A percentile compares a stretch with the other conserved stretches of the same genome.
phyloP scores from a whole-genome alignment of 2,888 invertebrate genomes.

The Cheiracanthium punctorium region DNA sequence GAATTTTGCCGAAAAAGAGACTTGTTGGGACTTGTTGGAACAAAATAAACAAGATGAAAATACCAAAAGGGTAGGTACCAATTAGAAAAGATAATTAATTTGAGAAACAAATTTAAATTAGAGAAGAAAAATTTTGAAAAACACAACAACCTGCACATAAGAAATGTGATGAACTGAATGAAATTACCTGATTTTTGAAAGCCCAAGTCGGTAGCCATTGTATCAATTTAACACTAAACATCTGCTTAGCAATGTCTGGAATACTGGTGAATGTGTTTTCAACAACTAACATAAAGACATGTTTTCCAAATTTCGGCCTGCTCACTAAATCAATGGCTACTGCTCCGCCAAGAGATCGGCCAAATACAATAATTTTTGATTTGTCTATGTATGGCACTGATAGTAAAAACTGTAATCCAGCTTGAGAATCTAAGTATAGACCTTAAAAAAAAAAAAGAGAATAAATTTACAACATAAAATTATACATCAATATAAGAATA shows the following conservation, averaged over 20 bases:
- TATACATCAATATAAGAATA: not conserved
- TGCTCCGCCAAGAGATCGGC: constrained; percentile 90
- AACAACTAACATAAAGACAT: constrained; percentile 89
- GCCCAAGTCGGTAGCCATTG: constrained; percentile 87
- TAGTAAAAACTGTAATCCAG: constrained; percentile 89
- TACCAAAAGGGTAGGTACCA: no score
- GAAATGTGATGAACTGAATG: no score
- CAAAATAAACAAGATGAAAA: no score
- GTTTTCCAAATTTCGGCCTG: constrained; percentile 84
- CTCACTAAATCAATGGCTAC: constrained; percentile 91
- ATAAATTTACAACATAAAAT: not conserved
- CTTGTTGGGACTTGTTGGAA: no score
- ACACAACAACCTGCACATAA: no score
- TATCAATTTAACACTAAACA: constrained; percentile 85
- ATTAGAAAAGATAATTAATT: no score
- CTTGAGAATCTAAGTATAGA: constrained; percentile 89
- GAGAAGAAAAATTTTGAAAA: no score
- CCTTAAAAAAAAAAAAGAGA: constrained; percentile 76
- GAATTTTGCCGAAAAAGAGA: no score
- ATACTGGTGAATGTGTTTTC: constrained; percentile 97
- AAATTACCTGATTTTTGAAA: constrained; percentile 91
- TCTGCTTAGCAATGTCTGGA: constrained; percentile 91
- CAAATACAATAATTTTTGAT: constrained; percentile 90
- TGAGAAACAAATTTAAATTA: no score
- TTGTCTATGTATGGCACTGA: constrained; percentile 89